Percentiles rank a stretch among this genome's conserved stretches.
Evolutionary conservation across 2,113 vertebrate species (phyloP).

Genomic region (Apteryx mantelli): DNA sequence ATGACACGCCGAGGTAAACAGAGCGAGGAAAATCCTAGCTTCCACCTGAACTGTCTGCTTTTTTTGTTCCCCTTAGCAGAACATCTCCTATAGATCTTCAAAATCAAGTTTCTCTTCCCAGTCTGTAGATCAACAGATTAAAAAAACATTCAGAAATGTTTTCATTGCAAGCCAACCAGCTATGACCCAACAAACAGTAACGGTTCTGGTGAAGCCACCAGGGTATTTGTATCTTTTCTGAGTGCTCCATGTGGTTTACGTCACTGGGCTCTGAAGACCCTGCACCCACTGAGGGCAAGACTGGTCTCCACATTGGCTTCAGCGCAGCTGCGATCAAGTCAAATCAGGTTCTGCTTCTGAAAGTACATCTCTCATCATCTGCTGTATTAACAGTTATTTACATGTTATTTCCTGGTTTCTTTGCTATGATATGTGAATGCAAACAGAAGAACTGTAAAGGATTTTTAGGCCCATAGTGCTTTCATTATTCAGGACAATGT

Average conservation of each 20-base stretch:
- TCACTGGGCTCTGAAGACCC: neutral
- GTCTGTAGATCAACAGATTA: neutral
- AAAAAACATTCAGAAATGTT: neutral
- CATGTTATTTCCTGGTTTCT: constrained; percentile 24
- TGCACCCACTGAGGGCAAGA: neutral
- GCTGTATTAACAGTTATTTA: constrained; percentile 26
- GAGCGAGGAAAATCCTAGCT: neutral
- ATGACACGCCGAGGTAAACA: neutral
- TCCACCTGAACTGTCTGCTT: neutral
- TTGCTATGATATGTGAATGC: constrained; percentile 24
- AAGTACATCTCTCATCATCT: neutral
- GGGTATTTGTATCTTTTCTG: neutral
- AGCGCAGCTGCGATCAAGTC: neutral
- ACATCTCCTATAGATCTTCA: neutral
- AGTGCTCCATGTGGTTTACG: neutral
- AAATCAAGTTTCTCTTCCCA: neutral
- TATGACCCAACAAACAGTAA: fast-evolving
- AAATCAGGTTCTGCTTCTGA: neutral
- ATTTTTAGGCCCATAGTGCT: constrained; percentile 62
- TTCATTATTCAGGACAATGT: constrained; percentile 44
- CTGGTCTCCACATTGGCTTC: neutral
- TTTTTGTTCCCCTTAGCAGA: neutral
- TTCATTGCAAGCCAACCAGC: neutral
- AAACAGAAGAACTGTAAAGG: constrained; percentile 45
- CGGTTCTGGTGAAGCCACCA: neutral